phyloP scores from a whole-genome alignment of 2,888 invertebrate species.

The Hetaerina titia region DNA sequence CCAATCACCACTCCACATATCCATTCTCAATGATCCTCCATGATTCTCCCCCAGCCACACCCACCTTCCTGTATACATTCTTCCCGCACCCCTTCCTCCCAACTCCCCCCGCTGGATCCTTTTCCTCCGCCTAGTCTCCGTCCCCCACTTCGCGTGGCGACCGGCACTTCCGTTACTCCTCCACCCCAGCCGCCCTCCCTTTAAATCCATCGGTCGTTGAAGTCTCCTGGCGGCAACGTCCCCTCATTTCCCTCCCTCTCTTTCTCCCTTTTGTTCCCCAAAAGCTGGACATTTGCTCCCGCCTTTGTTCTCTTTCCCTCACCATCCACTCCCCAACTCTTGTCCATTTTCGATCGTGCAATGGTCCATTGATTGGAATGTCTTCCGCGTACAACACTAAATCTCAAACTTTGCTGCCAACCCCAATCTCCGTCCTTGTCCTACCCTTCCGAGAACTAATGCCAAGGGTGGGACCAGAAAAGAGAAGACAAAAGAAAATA shows the following conservation, averaged over 20 bases:
- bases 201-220: background rate
- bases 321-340: background rate
- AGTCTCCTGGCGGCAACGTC: background rate
- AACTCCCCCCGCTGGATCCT: background rate
- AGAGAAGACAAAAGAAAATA: background rate
- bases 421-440: background rate
- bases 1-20: slow-evolving; percentile 45
- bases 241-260: background rate
- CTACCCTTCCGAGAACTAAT: background rate
- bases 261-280: background rate
- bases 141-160: background rate
- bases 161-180: background rate
- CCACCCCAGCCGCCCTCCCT: background rate
- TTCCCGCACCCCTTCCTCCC: background rate
- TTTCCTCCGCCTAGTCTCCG: background rate
- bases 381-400: background rate
- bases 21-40: slow-evolving; percentile 32
- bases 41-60: background rate
- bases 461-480: background rate
- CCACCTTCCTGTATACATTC: background rate
- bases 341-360: background rate
- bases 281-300: background rate
- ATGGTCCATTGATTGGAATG: background rate
- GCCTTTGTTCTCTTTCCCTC: too few species aligned
- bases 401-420: background rate